Evolutionary conservation across 2,888 invertebrate species (phyloP), one percentile per base, ranked within the genome.

Genomic region (Prenolepis imparis): DNA sequence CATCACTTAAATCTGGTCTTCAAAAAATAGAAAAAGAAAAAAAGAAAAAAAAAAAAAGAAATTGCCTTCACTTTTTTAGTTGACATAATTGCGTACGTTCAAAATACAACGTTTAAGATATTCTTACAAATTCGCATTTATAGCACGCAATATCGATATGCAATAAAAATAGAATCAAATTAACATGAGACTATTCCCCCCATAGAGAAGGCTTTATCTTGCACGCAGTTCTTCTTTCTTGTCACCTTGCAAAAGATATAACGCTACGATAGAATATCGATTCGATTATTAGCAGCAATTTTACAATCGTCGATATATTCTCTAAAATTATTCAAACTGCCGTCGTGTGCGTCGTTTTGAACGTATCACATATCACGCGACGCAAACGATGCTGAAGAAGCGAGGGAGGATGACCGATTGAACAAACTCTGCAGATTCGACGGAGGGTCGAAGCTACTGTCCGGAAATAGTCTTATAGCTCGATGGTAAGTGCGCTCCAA

Each of bases 351-450:
- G 32, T 15, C 41, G 21, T 44, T 78, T 70, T 44, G 28, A 61
- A 44, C 61, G 9, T 68, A 67, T 77, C 24, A 63, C 68, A 75
- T 67, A 44, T 15, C 52, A 21, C 41, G 66, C 48, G 48, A 18
- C 41, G 63, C 52, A 68, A 67, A 66, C 72, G 48, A 72, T 59
- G 57, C 64, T 84, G 75, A 83, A 90, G 84, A 72, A 64, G 85
- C 89, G 87, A 89, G 90, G 90, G 89, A 90, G 90, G 87, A 89
- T 90, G 89, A 90, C 90, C 86, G 90, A 89, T 89, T 83, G 90
- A 68, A 84, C 75, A 84, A 82, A 83, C 82, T 85, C 78, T 32
- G 77, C 81, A 55, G 85, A 89, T 90, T 90, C 85, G 83, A 75
- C 73, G 82, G 82, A 90, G 89, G 87, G 88, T 90, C 89, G 86